Base-by-base conservation (phyloP, 2,113 vertebrate genomes). In the Ophthalmolycus amberensis region DNA sequence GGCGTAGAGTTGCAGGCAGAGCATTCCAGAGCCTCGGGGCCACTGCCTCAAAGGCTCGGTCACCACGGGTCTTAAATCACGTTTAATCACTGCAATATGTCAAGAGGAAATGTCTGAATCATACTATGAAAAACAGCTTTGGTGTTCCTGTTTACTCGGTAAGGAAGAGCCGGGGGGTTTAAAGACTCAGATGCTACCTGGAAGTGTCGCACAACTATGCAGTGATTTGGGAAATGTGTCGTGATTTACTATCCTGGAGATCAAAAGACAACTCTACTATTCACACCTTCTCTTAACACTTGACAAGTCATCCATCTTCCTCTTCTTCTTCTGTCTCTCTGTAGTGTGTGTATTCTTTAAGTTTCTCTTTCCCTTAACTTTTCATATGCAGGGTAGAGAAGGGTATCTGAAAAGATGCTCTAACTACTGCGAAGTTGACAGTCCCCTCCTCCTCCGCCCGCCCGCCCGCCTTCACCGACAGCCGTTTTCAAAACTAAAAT, bases 251-350 rank as follows among this genome's bases (percentile, higher is more conserved):
- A 42, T 56, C 54, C 60, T 27, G 8, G 18, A 7, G 71, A 81
- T 89, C 75, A 89, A 86, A 79, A 54, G 69, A 70, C 50, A 59
- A 54, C 74, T 84, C 38, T 9, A 59, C 76, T 79, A 78, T 87
- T 88, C 88, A 84, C 81, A 88, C 85, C 77, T 75, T 88, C 6
- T 84, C 85, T 62, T 63, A 72, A 85, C 76, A 70, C 75, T 77
- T 70, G 80, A 76, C 73, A 76, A 85, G 84, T 86, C 79, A 62
- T 50, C 69, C 82, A 37, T 84, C 79, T 80, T 80, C 65, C 37
- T 54, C 71, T 20, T 80, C 73, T 85, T 29, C 77, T 74, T 80
- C 73, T 85, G 50, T 44, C 67, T 82, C 48, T 74, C 16, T 69
- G 50, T n/a, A 8, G 37, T 67, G 15, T 48, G 46, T 5, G 75